Base-by-base conservation (phyloP, 2,113 vertebrate genomes). In the Sinocyclocheilus maitianheensis region DNA sequence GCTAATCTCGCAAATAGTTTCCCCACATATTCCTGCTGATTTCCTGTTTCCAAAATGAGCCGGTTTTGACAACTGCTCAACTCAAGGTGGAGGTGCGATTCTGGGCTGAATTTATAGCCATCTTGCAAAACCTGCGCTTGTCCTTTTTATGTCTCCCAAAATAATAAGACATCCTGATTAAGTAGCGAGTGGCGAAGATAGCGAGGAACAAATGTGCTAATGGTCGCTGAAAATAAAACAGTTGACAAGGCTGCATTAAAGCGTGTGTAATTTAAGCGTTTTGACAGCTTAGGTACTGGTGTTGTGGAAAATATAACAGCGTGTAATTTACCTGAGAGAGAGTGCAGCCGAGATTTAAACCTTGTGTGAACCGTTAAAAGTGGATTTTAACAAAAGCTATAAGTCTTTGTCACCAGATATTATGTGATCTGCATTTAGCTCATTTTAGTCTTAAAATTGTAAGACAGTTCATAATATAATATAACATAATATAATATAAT, bases 221-320 rank as follows among this genome's bases (percentile, higher is more conserved):
- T 89, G 84, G 78, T 26, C 46, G 46, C 83, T 89, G 84, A 65
- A 91, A 91, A 90, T 88, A 89, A 89, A 86, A 86, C 85, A 14
- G 83, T 71, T 88, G 88, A 87, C 88, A 86, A 86, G 89, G 67
- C 81, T 83, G 85, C 83, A 87, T 90, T 90, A 89, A 81, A 85
- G 55, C 24, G 71, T 46, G 48, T 81, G 84, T 86, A 87, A 91
- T 85, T 90, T 87, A 88, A 84, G 76, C 37, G 58, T 80, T 43
- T 65, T 88, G 90, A 90, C 90, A 77, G 76, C 30, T 84, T 78
- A 58, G 58, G 77, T 67, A 51, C 34, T 51, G 30, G 75, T 55
- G 78, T 63, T 84, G 81, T 84, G 82, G 85, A 77, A 89, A 88
- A 86, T 88, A 86, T 88, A 88, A 81, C 77, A 58, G 48, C 30